A percentile compares a stretch with the other conserved stretches of the same genome.
Conservation (phyloP, 2,113 vertebrate genomes). For the Macrotis lagotis region DNA sequence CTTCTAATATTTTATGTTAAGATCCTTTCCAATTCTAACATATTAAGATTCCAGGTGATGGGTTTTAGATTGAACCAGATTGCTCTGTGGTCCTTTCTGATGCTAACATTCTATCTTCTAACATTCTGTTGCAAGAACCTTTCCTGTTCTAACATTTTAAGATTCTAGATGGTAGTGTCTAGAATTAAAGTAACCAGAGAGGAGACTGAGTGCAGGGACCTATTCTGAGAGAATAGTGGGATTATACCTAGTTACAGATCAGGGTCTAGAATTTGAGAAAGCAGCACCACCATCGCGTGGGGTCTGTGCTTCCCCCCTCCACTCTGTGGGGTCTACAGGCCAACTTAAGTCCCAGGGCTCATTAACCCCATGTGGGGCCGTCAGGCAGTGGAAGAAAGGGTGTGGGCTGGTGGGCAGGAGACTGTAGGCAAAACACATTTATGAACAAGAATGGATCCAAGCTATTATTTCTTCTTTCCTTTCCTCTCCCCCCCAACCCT, state of each 20-base stretch:
- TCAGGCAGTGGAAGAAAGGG: neutral
- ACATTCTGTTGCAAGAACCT: neutral
- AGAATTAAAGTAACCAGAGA: neutral
- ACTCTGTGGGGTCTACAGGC: neutral
- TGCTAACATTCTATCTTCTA: neutral
- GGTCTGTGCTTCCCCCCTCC: neutral
- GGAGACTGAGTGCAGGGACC: neutral
- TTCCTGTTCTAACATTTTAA: neutral
- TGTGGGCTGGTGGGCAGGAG: neutral
- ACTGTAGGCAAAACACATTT: conserved; percentile 85
- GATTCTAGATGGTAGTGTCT: neutral
- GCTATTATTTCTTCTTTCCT: conserved; percentile 81
- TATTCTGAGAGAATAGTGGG: neutral
- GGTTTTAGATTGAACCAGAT: neutral
- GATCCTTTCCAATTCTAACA: neutral
- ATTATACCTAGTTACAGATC: neutral
- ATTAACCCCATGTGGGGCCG: neutral
- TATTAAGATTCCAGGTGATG: neutral
- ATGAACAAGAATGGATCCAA: conserved; percentile 88
- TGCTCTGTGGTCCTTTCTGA: neutral
- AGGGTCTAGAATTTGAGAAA: neutral
- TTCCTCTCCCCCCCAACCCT: conserved; percentile 73
- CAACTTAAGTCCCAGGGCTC: neutral
- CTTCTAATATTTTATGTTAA: neutral
- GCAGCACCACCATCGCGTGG: neutral